Conservation (phyloP, 2,797 vertebrate genomes). For the Oreochromis grahami region DNA sequence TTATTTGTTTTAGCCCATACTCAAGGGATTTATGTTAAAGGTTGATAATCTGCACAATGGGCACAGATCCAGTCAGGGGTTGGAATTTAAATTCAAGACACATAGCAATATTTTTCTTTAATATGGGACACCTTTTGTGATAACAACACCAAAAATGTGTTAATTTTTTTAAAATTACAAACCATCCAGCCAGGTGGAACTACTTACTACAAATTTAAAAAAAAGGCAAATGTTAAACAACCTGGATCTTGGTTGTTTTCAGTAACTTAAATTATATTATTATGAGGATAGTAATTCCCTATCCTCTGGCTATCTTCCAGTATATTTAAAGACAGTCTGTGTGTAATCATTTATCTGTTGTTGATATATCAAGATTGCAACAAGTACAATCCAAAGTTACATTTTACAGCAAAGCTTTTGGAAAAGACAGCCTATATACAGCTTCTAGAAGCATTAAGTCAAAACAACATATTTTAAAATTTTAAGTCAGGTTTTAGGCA, state of each 20-base stretch:
- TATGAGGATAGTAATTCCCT: neutral
- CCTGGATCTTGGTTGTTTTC: neutral
- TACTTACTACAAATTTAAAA: neutral
- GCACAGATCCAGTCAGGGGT: neutral
- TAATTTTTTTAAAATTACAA: neutral
- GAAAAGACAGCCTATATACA: fast-evolving
- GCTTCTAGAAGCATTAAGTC: neutral
- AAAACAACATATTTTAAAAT: neutral
- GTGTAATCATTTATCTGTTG: neutral
- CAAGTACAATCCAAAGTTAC: neutral
- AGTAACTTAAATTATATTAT: neutral
- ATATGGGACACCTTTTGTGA: neutral
- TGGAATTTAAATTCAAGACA: neutral
- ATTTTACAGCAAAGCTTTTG: neutral
- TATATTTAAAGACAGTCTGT: neutral
- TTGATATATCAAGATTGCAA: neutral
- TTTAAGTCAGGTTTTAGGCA: neutral
- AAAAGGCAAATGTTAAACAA: neutral
- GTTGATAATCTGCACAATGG: slow-evolving; percentile 11
- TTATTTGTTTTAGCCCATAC: neutral
- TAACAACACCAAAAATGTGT: neutral
- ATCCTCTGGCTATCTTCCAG: neutral
- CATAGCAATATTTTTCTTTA: neutral
- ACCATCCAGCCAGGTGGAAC: neutral
- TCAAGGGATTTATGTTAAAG: slow-evolving; percentile 16